Conservation (phyloP, 2,888 invertebrate species). For the Perdita meconis region DNA sequence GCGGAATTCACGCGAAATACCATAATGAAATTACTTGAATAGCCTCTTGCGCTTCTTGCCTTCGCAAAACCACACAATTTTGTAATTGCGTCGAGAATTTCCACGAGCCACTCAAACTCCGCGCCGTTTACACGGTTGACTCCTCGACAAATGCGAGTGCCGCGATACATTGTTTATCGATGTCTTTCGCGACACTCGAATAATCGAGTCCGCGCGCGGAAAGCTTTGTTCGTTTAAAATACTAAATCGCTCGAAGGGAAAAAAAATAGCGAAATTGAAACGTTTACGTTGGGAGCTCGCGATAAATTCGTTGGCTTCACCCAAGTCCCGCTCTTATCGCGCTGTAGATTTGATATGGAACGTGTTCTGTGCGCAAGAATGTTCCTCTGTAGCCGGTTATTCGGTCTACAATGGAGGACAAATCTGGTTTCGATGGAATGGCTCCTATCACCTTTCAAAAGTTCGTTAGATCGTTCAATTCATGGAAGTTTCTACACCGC, state of each 20-base stretch:
- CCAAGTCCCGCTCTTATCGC: conserved; percentile 35
- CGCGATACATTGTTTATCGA: not conserved
- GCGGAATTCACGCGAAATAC: too few relatives aligned
- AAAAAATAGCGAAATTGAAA: not conserved
- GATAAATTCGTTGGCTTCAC: too few relatives aligned
- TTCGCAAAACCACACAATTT: not conserved
- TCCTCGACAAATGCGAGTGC: not conserved
- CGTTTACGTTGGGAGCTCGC: too few relatives aligned
- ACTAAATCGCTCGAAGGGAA: not conserved
- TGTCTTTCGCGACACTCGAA: too few relatives aligned
- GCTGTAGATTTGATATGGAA: conserved; percentile 47
- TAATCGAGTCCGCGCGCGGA: not conserved
- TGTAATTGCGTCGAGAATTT: not conserved
- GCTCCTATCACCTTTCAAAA: conserved; percentile 42
- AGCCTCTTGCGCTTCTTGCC: not conserved
- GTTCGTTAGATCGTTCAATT: conserved; percentile 32
- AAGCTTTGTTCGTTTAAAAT: too few relatives aligned
- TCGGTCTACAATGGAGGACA: conserved; percentile 42
- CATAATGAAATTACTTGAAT: too few relatives aligned
- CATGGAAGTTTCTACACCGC: not conserved
- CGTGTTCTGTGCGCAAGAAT: conserved; percentile 52
- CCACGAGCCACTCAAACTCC: not conserved
- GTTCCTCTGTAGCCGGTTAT: conserved; percentile 29
- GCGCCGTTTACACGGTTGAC: not conserved
- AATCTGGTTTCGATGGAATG: conserved; percentile 47